Evolutionary conservation across 1,140 invertebrate genomes (phyloP).

Genomic region (Apocrypta bakeri): DNA sequence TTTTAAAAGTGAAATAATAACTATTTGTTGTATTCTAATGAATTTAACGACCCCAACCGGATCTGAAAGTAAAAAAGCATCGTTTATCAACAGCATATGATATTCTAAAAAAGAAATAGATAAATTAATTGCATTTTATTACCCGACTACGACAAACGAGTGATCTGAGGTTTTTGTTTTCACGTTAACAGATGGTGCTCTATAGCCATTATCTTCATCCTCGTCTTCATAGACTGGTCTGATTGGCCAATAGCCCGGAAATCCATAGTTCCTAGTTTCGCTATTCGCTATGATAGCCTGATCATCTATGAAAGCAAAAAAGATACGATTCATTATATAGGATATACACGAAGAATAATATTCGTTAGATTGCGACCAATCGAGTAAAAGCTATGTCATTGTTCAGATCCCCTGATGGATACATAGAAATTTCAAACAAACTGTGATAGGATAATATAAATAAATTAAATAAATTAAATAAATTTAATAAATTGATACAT

Average conservation of each 20-base stretch:
- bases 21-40: neutral
- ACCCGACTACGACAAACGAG: conserved; percentile 1
- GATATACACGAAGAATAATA: neutral
- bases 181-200: neutral
- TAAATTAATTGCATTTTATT: neutral
- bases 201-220: conserved; percentile 43
- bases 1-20: neutral
- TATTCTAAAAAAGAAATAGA: neutral
- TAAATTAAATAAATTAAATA: no score
- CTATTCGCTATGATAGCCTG: neutral
- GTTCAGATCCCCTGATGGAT: neutral
- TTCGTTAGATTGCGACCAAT: neutral
- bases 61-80: neutral
- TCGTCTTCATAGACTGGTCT: conserved; percentile 52
- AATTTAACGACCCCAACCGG: conserved; percentile 6
- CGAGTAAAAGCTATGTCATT: neutral
- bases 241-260: conserved; percentile 52
- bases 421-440: neutral
- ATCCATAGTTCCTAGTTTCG: conserved; percentile 43
- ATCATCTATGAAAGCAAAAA: neutral
- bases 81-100: neutral
- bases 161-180: neutral
- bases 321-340: neutral
- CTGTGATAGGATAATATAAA: neutral
- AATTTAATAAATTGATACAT: no score